Base-by-base conservation (phyloP, 2,113 vertebrate genomes). In the Danionella cerebrum region DNA sequence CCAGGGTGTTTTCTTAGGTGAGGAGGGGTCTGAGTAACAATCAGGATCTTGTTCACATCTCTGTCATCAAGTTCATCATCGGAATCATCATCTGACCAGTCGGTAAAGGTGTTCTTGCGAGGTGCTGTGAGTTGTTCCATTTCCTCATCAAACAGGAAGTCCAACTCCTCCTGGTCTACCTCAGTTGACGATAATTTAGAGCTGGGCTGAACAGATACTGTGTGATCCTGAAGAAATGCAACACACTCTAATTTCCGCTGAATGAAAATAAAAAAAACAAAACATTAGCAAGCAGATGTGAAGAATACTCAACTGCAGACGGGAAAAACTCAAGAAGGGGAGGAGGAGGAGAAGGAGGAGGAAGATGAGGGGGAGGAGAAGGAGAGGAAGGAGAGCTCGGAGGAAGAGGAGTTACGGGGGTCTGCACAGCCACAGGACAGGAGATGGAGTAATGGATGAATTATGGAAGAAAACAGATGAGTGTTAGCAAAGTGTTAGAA, bases 31-130 rank as follows among this genome's bases (percentile, higher is more conserved):
- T 99, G 95, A 0, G 96, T 98, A 75, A 99, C 95, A 0, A 99
- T 99, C 5, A 99, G 89, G 85, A 99, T 99, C 87, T 99, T 99
- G 87, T 98, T 98, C 71, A 99, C 92, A 2, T 98, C 96, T 1
- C 85, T 86, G 82, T 99, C 96, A 0, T 97, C 96, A 0, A 99
- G 94, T 81, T 98, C 96, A 0, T 95, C 93, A 75, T 99, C 96
- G 0, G 96, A 91, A 50, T 99, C 96, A 41, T 97, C 94, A 1
- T 99, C 96, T 0, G 95, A 98, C 95, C 95, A 98, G 80, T 97
- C 94, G 0, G 96, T 98, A 78, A 99, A 99, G 41, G 92, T 97
- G 85, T 99, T 99, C 81, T 75, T 71, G 22, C 73, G 73, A 22
- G 68, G 69, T 5, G 69, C 73, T 90, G 90, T 12, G 89, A 92